These are phyloP conservation scores for roundworm (Caenorhabditis elegans) DNA, from an alignment of 1,140 invertebrate species.

Conservation along the genomic window WBcel235 BX284602.5:6393001-6393500, in stretches of 20 bases:
- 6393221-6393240: conserved; percentile 13
- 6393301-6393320: too few species aligned
- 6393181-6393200: neutral
- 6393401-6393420: too few species aligned
- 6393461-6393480: too few species aligned
- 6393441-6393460: too few species aligned
- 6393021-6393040: neutral
- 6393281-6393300: too few species aligned
- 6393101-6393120: conserved; percentile 23
- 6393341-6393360: too few species aligned
- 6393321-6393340: too few species aligned
- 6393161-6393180: conserved; percentile 5
- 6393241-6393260: conserved; percentile 22
- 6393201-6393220: neutral
- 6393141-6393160: neutral
- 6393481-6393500: neutral
- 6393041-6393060: neutral
- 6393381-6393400: too few species aligned
- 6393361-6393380: too few species aligned
- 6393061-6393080: neutral
- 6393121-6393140: conserved; percentile 1
- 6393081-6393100: neutral
- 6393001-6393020: too few species aligned
- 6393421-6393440: too few species aligned
- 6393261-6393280: neutral